Conservation (phyloP, 1,140 invertebrate genomes). For the Zaprionus ornatus region DNA sequence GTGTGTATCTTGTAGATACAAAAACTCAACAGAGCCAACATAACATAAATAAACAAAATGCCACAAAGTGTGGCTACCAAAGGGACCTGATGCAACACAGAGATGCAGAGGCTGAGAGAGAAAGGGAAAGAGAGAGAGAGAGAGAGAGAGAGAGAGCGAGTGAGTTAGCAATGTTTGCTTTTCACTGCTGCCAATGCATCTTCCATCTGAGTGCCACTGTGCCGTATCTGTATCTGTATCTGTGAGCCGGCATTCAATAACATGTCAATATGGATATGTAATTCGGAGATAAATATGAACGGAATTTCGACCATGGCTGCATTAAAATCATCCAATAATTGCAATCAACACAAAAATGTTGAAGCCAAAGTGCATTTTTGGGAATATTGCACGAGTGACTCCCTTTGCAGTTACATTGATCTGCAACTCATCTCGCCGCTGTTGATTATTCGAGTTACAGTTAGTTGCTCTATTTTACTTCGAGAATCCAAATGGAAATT, state of each 20-base stretch:
- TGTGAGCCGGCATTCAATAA: conserved; percentile 34
- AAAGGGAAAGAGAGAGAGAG: background rate
- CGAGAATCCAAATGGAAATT: conserved; percentile 1
- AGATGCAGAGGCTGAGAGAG: background rate
- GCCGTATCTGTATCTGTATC: conserved; percentile 9
- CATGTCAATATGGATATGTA: conserved; percentile 54
- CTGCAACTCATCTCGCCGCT: background rate
- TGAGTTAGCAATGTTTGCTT: conserved; percentile 27
- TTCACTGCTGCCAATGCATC: conserved; percentile 23
- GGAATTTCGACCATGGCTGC: background rate
- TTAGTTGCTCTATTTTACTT: conserved; percentile 18
- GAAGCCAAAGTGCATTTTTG: conserved; percentile 21
- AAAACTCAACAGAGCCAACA: conserved; percentile 50
- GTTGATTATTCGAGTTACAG: conserved; percentile 5
- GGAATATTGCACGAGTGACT: background rate
- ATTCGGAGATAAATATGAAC: conserved; percentile 48
- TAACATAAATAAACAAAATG: conserved; percentile 61
- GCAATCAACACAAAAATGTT: conserved; percentile 37
- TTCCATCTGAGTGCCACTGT: conserved; percentile 5
- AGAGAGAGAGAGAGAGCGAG: background rate
- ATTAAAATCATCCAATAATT: conserved; percentile 41
- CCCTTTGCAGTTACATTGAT: background rate
- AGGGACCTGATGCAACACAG: conserved; percentile 14
- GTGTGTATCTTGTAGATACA: conserved; percentile 55
- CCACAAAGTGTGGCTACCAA: conserved; percentile 54